A percentile compares a stretch with the other conserved stretches of the same genome.
phyloP scores from a whole-genome alignment of 2,888 invertebrate species.

The Mellilla xanthometata region DNA sequence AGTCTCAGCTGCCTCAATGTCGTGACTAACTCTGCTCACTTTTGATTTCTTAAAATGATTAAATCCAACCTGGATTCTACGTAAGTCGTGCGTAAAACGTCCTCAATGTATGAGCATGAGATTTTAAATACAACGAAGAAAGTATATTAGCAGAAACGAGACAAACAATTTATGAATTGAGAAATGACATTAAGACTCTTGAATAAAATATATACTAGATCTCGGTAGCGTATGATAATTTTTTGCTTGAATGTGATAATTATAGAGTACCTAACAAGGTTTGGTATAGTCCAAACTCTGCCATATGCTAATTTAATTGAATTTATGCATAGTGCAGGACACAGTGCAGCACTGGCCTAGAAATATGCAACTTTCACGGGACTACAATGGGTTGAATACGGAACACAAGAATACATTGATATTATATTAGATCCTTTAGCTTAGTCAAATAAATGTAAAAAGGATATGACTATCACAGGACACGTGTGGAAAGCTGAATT shows the following conservation, averaged over 20 bases:
- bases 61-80: constrained; percentile 20
- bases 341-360: constrained; percentile 33
- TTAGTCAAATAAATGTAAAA: no score
- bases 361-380: constrained; percentile 47
- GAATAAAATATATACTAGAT: no score
- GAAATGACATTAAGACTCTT: constrained; percentile 16
- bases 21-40: constrained; percentile 16
- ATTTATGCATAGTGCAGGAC: constrained; percentile 22
- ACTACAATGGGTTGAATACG: constrained; percentile 29
- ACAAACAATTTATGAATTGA: constrained; percentile 13
- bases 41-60: constrained; percentile 18
- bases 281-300: no score
- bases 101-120: constrained; percentile 26
- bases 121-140: constrained; percentile 20
- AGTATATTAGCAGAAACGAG: constrained; percentile 18
- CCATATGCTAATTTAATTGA: constrained; percentile 35
- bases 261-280: no score
- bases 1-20: constrained; percentile 4
- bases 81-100: constrained; percentile 34
- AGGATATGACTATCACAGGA: no score
- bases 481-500: no score
- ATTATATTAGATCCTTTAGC: constrained; percentile 3
- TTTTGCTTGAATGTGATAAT: no score
- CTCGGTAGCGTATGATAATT: no score
- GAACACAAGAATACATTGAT: background rate